Evolutionary conservation across 2,113 vertebrate species (phyloP).

Genomic region (Ptilorrhoa leucosticta): DNA sequence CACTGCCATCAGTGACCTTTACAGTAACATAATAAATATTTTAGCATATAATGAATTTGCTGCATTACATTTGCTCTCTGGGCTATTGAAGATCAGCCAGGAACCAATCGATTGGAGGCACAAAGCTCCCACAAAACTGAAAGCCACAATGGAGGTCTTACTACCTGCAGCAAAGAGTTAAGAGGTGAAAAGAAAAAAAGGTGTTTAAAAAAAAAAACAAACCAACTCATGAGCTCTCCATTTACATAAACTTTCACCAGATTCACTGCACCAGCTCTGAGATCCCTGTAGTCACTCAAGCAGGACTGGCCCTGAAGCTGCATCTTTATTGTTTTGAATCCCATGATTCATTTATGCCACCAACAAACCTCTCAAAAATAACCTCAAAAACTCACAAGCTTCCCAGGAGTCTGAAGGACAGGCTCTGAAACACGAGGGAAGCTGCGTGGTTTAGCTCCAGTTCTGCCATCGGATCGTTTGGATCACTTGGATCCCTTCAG

Average conservation of each 20-base stretch:
- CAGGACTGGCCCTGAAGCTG: not conserved
- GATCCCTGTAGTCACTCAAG: not conserved
- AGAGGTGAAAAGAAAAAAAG: not conserved
- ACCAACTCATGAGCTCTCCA: not conserved
- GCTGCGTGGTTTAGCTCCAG: not conserved
- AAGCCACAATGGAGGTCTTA: not conserved
- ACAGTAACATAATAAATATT: not conserved
- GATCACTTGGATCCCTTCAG: not conserved
- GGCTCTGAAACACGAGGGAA: not conserved
- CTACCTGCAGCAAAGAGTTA: not conserved
- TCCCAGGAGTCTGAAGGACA: not conserved
- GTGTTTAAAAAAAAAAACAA: not conserved
- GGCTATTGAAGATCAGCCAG: not conserved
- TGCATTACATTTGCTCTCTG: not conserved
- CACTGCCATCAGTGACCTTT: not conserved
- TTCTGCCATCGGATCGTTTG: not conserved
- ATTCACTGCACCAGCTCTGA: not conserved
- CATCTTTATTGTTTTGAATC: not conserved
- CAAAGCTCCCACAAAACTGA: not conserved
- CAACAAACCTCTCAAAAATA: not conserved
- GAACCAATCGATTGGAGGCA: not conserved
- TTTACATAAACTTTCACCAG: not conserved
- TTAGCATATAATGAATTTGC: not conserved
- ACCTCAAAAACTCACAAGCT: not conserved
- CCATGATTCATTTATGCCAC: not conserved